phyloP scores from a whole-genome alignment of 1,140 invertebrate genomes.

The Sitodiplosis mosellana region DNA sequence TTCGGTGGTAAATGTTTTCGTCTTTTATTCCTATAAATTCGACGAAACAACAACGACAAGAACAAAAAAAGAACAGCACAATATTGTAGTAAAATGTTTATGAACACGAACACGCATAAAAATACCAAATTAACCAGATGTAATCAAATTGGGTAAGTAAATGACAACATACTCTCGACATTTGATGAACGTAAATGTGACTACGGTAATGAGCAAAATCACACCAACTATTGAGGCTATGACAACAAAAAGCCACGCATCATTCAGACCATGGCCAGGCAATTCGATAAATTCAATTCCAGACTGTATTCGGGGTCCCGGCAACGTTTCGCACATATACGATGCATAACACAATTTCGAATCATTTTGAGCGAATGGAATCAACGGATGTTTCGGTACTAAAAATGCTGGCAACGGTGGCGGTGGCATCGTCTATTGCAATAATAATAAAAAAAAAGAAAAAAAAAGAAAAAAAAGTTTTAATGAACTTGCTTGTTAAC shows the following conservation, averaged over 20 bases:
- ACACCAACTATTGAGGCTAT: conserved; percentile 60
- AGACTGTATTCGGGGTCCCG: conserved; percentile 27
- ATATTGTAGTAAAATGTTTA: no score
- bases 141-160: conserved; percentile 5
- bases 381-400: conserved; percentile 25
- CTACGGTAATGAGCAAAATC: conserved; percentile 50
- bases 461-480: no score
- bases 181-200: conserved; percentile 57
- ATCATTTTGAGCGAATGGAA: conserved; percentile 27
- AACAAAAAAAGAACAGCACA: no score
- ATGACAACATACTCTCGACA: conserved; percentile 55
- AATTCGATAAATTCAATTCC: conserved; percentile 56
- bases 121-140: neutral
- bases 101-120: no score
- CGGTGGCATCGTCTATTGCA: conserved; percentile 42
- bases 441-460: no score
- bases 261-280: conserved; percentile 49
- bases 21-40: neutral
- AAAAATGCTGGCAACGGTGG: conserved; percentile 57
- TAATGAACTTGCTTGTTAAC: no score
- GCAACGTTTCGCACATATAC: conserved; percentile 28
- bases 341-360: conserved; percentile 34
- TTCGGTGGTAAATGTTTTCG: neutral
- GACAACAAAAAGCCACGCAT: conserved; percentile 63
- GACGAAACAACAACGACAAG: no score